Evolutionary conservation across 1,140 invertebrate genomes (phyloP).

Genomic region (Camponotus floridanus): DNA sequence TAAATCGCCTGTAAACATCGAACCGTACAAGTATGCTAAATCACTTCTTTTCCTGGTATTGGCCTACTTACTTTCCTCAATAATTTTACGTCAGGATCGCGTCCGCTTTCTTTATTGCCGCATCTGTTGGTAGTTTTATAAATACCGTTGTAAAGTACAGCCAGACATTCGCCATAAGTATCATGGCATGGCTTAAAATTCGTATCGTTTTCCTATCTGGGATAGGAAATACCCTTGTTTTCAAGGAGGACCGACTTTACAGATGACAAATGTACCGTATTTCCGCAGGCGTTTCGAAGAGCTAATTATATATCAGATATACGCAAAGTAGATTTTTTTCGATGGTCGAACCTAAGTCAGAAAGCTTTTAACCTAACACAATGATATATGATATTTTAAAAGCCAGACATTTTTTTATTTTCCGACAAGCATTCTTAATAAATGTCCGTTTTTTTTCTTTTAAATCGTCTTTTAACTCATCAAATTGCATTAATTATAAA

Average conservation of each 20-base stretch:
- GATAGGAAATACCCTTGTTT: not conserved
- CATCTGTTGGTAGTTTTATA: conserved; percentile 68
- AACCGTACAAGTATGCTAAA: conserved; percentile 59
- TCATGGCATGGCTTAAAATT: conserved; percentile 34
- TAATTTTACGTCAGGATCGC: conserved; percentile 50
- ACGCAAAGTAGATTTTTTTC: conserved; percentile 22
- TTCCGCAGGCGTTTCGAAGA: not conserved
- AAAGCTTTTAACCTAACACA: conserved; percentile 35
- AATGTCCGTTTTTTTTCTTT: conserved; percentile 60
- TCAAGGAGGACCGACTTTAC: not conserved
- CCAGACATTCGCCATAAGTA: conserved; percentile 61
- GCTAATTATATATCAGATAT: conserved; percentile 57
- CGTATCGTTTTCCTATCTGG: not conserved
- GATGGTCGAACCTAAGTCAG: conserved; percentile 16
- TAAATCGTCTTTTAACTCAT: conserved; percentile 21
- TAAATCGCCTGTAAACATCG: conserved; percentile 69
- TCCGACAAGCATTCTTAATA: conserved; percentile 48
- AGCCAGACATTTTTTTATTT: conserved; percentile 55
- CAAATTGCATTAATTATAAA: not conserved
- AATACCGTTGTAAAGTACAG: conserved; percentile 55
- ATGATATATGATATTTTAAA: conserved; percentile 67
- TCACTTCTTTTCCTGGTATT: conserved; percentile 61
- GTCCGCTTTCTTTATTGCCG: conserved; percentile 62
- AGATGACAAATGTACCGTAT: conserved; percentile 52
- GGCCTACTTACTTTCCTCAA: conserved; percentile 67